Conservation (phyloP, 2,797 vertebrate genomes). For the Notolabrus celidotus region DNA sequence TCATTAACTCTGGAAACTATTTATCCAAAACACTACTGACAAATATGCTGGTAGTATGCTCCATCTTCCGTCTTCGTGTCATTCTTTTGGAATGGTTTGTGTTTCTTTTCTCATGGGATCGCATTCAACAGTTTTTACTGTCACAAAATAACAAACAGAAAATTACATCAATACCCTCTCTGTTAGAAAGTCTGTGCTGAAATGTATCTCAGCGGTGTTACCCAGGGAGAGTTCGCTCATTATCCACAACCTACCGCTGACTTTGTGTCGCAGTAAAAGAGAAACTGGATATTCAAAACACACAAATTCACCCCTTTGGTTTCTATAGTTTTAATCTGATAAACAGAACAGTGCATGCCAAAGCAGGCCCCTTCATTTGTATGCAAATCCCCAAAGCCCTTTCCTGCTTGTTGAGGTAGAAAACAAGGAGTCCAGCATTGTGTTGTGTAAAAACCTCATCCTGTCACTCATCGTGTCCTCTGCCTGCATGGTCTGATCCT, state of each 20-base stretch:
- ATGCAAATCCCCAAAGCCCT: conserved; percentile 71
- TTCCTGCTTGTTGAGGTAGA: conserved; percentile 50
- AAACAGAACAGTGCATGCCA: conserved; percentile 69
- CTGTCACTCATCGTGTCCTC: conserved; percentile 40
- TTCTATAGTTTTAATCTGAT: conserved; percentile 77
- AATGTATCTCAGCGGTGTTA: conserved; percentile 55
- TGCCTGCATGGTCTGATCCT: conserved; percentile 39
- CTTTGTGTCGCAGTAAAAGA: conserved; percentile 54
- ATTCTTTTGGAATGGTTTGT: conserved; percentile 29
- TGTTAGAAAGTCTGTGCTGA: conserved; percentile 39
- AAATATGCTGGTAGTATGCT: background rate
- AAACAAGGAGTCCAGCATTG: conserved; percentile 51
- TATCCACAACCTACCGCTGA: conserved; percentile 63
- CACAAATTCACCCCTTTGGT: conserved; percentile 55
- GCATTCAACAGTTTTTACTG: conserved; percentile 35
- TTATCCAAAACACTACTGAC: conserved; percentile 27
- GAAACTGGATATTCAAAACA: conserved; percentile 70
- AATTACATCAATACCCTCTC: conserved; percentile 49
- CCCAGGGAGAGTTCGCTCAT: conserved; percentile 58
- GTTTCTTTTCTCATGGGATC: conserved; percentile 47
- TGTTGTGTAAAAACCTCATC: conserved; percentile 24
- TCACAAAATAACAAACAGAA: conserved; percentile 56
- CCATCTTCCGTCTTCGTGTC: conserved; percentile 43
- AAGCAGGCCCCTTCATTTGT: conserved; percentile 75
- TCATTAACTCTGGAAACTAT: conserved; percentile 7